These are phyloP conservation scores for Furnarius figulus DNA, from an alignment of 2,113 vertebrate genomes.

Conservation along the genomic window DNA sequence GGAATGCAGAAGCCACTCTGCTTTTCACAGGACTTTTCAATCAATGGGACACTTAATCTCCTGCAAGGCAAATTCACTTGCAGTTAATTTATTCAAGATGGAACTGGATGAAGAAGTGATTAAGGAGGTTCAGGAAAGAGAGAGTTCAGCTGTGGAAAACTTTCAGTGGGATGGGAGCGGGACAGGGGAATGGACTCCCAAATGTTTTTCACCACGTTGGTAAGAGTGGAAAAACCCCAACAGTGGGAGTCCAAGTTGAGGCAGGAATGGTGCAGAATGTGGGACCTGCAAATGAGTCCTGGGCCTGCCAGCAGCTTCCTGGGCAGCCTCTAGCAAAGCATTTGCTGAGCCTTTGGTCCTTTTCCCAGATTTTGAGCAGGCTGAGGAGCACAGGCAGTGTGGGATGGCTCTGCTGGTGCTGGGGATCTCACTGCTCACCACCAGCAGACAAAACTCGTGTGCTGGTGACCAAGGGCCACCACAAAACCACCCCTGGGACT, in stretches of 20 bases:
- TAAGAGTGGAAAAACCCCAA: not conserved
- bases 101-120: conserved; percentile 16
- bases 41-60: conserved; percentile 66
- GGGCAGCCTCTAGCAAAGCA: not conserved
- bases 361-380: not conserved
- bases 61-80: conserved; percentile 4
- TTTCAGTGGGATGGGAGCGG: not conserved
- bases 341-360: not conserved
- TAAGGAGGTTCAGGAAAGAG: not conserved
- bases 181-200: not conserved
- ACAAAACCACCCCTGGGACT: accelerated
- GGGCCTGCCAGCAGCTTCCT: not conserved
- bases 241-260: not conserved
- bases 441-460: accelerated
- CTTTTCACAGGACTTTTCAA: conserved; percentile 11
- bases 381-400: not conserved
- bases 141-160: conserved; percentile 1
- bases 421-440: not conserved
- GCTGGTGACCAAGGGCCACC: not conserved
- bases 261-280: not conserved
- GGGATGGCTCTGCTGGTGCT: not conserved
- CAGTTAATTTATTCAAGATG: conserved; percentile 68
- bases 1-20: conserved; percentile 2
- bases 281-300: not conserved
- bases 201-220: not conserved